Conservation (phyloP, 1,140 invertebrate genomes). For the Tribolium castaneum region DNA sequence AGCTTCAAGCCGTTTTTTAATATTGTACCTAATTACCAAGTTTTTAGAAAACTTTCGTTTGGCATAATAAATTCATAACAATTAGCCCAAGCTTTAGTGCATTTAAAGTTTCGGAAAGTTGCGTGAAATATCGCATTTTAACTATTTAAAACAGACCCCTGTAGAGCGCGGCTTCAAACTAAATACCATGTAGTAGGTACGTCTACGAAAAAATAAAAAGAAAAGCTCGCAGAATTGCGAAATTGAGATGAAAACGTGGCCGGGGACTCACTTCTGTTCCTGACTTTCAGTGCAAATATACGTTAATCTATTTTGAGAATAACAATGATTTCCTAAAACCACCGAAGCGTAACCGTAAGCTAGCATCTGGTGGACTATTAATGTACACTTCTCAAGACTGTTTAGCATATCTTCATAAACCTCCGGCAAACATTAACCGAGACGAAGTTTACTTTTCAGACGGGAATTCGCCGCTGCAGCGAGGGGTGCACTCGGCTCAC, state of each 20-base stretch:
- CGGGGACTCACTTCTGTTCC: constrained; percentile 3
- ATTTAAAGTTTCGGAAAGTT: constrained; percentile 25
- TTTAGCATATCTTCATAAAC: constrained; percentile 43
- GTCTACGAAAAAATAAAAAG: not conserved
- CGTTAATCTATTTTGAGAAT: constrained; percentile 26
- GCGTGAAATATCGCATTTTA: constrained; percentile 28
- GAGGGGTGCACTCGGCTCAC: not conserved
- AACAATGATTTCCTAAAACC: constrained; percentile 27
- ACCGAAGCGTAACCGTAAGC: constrained; percentile 22
- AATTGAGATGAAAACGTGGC: constrained; percentile 19
- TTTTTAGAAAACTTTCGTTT: not conserved
- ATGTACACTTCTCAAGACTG: constrained; percentile 35
- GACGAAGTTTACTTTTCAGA: constrained; percentile 29
- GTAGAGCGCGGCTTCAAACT: not conserved
- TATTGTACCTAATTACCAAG: too few relatives aligned
- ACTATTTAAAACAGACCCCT: constrained; percentile 9
- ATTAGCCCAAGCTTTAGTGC: constrained; percentile 11
- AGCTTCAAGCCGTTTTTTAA: too few relatives aligned
- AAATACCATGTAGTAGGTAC: not conserved
- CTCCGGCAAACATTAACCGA: constrained; percentile 36
- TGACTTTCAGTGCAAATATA: constrained; percentile 9
- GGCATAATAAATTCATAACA: constrained; percentile 19
- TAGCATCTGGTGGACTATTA: constrained; percentile 33
- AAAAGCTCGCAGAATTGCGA: not conserved
- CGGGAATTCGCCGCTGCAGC: not conserved